Evolutionary conservation across 2,888 invertebrate genomes (phyloP), one percentile per base, ranked within the genome.

Genomic region (Lomographa bimaculata): DNA sequence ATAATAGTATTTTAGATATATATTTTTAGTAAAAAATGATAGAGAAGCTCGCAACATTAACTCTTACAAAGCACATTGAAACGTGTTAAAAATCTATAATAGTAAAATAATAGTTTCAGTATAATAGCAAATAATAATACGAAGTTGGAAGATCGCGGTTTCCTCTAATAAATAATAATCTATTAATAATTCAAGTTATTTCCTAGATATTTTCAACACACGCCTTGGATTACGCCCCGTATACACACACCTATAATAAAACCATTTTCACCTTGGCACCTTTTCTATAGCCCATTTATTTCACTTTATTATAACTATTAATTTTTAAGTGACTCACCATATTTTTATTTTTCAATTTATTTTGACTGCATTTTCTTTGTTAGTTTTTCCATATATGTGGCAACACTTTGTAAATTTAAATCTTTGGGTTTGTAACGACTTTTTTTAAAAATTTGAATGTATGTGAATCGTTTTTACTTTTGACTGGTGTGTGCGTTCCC

Each of bases 1-100:
- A 29, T 24, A 67, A 70, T 76, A 73, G 43, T 79, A 68, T 80
- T 80, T 60, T 74, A 75, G 70, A 57, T 67, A 66, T 61, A 50
- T 65, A 64, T 60, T 50, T 66, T 64, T 66, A 62, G 50, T 58
- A 29, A 37, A 29, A 40, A 16, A 11, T 25, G 30, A 38, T 43
- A 49, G 28, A 43, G 49, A 49, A 50, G 41, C 57, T 40, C 51
- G 38, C 51, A 45, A 41, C 44, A 38, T 14, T 21, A 1, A 11
- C 20, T 27, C 10, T 38, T 23, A 57, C 61, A 61, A 64, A 64
- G 48, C 60, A 62, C 35, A 35, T 29, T 30, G 25, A 24, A 34
- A 35, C 58, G 63, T 65, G 61, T 59, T 57, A 46, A 42, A 42
- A 55, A 49, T 46, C 41, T 59, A 42, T 30, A 1, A 60, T 68